Evolutionary conservation across 2,888 invertebrate species (phyloP), one percentile per base, ranked within the genome.

Genomic region (Eupithecia subumbrata): DNA sequence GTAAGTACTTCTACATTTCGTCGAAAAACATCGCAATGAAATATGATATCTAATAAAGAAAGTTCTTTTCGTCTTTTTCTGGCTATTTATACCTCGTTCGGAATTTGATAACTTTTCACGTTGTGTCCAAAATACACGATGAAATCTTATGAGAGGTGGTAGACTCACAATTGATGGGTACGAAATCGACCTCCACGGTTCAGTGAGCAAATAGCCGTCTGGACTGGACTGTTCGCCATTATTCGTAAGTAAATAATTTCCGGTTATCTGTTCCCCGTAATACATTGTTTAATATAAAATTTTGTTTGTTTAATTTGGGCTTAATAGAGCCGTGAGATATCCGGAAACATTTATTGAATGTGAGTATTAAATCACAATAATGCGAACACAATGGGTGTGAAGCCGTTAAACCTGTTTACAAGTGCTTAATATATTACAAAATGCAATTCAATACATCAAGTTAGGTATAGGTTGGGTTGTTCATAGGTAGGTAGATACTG

Each of bases 281-380:
- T 25, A 25, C 52, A 56, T 22, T 60, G 60, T 60, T 60, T 60
- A 25, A 52, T 4, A 22, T 22, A 0, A 5, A 60, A 25, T 60
- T 60, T 25, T 60, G 60, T 25, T 60, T 60, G 60, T 14, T 56
- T 60, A 60, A 60, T 60, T 60, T 25, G 25, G 60, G 14, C 25
- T 25, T 22, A 12, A 60, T 60, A 60, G 60, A 60, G 14, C 60
- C 60, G 60, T 60, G 60, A 2, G 25, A 43, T 72, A 67, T 63
- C 37, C 25, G 63, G 71, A 60, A 71, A 63, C 63, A 16, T 43
- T 69, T 34, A 69, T 69, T 69, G 69, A 48, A 45, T 16, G 43
- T 34, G 34, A 34, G 45, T 69, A 43, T 69, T 34, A 30, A 69
- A 22, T 60, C 25, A 22, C 56, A 60, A 25, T 37, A 37, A 34